Evolutionary conservation across 2,113 vertebrate genomes (phyloP).

Genomic region (Microcebus griseorufus): DNA sequence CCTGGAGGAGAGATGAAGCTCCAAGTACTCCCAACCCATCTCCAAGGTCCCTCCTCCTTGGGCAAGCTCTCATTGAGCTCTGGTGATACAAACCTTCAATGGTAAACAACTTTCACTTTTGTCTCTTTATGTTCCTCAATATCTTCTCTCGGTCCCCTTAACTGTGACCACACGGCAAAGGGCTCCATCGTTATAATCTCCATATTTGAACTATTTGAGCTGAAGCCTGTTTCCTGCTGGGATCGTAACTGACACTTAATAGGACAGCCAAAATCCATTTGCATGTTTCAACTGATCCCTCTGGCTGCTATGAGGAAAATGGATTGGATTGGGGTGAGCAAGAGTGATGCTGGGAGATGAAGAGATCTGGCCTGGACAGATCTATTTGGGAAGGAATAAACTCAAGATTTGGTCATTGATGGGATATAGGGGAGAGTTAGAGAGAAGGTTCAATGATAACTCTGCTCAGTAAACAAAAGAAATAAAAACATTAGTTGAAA

Average conservation of each 20-base stretch:
- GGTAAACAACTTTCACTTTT: background rate
- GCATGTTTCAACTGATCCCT: background rate
- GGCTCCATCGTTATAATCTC: background rate
- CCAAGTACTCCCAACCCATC: too few relatives aligned
- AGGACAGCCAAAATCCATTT: background rate
- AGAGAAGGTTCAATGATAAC: background rate
- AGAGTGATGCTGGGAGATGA: background rate
- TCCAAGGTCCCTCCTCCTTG: background rate
- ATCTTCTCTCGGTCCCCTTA: background rate
- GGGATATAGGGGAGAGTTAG: background rate
- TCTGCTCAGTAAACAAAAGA: background rate
- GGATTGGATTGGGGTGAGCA: background rate
- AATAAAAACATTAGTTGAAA: background rate
- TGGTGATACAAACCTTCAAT: background rate
- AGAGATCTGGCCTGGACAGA: background rate
- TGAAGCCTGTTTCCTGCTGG: background rate
- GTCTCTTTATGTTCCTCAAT: background rate
- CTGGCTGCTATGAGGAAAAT: background rate
- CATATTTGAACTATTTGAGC: background rate
- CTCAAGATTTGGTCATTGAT: background rate
- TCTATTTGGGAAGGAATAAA: background rate
- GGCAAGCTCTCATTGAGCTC: background rate
- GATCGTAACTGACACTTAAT: background rate
- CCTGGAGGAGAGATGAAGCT: background rate
- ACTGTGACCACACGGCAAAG: background rate